phyloP scores from a whole-genome alignment of 2,797 vertebrate genomes.

The Echeneis naucrates region DNA sequence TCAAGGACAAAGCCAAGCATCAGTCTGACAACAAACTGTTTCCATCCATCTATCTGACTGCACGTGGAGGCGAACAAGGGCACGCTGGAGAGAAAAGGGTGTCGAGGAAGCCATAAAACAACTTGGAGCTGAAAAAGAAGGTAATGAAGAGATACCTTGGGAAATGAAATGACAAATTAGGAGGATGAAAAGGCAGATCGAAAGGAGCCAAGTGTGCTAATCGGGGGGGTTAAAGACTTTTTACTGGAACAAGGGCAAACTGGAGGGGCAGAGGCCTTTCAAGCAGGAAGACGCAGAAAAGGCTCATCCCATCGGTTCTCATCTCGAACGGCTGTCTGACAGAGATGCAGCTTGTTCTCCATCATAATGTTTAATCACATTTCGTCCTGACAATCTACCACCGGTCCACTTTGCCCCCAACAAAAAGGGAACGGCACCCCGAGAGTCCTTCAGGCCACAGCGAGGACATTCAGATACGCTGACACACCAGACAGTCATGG shows the following conservation, averaged over 20 bases:
- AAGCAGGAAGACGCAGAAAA: slow-evolving; percentile 18
- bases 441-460: too few relatives aligned
- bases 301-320: background rate
- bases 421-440: background rate
- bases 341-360: background rate
- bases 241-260: slow-evolving; percentile 70
- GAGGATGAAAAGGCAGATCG: slow-evolving; percentile 54
- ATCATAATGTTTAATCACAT: too few relatives aligned
- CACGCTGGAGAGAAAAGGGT: slow-evolving; percentile 30
- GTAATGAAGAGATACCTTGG: slow-evolving; percentile 70
- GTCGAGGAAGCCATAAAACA: slow-evolving; percentile 57
- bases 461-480: too few relatives aligned
- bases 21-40: slow-evolving; percentile 45
- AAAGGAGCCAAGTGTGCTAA: slow-evolving; percentile 65
- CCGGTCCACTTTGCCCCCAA: background rate
- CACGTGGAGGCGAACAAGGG: slow-evolving; percentile 29
- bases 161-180: slow-evolving; percentile 73
- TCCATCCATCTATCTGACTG: slow-evolving; percentile 50
- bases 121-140: slow-evolving; percentile 31
- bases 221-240: slow-evolving; percentile 62
- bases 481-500: background rate
- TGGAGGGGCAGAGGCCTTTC: slow-evolving; percentile 23
- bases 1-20: slow-evolving; percentile 55
- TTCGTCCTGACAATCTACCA: too few relatives aligned
- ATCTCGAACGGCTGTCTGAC: background rate